Conservation (phyloP, 1,140 invertebrate species). For the Marisa cornuarietis region DNA sequence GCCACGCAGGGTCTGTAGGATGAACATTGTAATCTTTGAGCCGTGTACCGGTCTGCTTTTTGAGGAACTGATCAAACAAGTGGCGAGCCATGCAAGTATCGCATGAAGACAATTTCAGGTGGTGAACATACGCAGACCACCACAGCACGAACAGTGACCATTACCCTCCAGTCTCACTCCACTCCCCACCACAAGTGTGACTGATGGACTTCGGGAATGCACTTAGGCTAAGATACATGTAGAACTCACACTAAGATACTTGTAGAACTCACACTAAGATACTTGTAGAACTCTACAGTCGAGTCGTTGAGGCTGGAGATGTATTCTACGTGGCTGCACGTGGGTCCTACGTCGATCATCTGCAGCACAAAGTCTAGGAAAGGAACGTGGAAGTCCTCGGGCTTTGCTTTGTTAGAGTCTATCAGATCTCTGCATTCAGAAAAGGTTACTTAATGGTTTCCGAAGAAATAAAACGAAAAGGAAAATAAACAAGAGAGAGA, state of each 20-base stretch:
- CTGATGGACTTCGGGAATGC: neutral
- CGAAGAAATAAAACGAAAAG: no score
- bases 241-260: constrained; percentile 10
- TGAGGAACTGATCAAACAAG: no score
- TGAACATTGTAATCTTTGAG: no score
- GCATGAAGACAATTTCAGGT: neutral
- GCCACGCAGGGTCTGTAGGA: constrained; percentile 3
- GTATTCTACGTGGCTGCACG: constrained; percentile 2
- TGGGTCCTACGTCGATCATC: neutral
- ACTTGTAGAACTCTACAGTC: neutral
- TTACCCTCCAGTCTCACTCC: neutral
- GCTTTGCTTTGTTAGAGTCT: neutral
- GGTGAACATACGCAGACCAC: neutral
- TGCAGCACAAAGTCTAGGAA: constrained; percentile 12
- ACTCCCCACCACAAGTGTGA: neutral
- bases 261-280: constrained; percentile 4
- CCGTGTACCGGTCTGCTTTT: no score
- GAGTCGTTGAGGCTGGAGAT: neutral
- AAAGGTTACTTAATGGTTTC: no score
- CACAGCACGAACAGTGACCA: neutral
- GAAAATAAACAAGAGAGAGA: no score
- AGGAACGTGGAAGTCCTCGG: neutral
- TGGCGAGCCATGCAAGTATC: no score
- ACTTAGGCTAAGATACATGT: no score
- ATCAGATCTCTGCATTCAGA: constrained; percentile 3